These are phyloP conservation scores for Penaeus japonicus DNA, from an alignment of 1,140 invertebrate genomes.

Conservation along the genomic window DNA sequence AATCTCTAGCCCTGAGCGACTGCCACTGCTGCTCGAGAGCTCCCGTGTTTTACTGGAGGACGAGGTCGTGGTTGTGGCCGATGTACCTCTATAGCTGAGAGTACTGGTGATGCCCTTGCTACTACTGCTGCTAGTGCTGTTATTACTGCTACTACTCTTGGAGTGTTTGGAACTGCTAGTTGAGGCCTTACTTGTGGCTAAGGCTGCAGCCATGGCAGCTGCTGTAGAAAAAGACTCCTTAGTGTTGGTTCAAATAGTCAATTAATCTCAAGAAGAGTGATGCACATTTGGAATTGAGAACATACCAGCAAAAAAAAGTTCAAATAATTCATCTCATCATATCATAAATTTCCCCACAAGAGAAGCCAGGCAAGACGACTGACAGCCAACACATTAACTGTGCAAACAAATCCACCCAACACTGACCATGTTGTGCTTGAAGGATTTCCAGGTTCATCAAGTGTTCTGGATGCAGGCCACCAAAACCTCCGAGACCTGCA, in stretches of 20 bases:
- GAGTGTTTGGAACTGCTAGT: conserved; percentile 16
- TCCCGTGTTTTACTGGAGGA: conserved; percentile 34
- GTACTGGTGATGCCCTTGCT: conserved; percentile 45
- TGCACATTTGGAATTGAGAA: background rate
- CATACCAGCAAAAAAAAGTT: background rate
- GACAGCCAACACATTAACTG: background rate
- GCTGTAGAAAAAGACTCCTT: conserved; percentile 15
- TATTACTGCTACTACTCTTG: background rate
- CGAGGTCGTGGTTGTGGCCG: conserved; percentile 43
- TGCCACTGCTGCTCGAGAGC: conserved; percentile 24
- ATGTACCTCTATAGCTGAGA: conserved; percentile 36
- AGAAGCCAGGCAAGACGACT: background rate
- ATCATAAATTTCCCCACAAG: background rate
- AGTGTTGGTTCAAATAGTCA: background rate
- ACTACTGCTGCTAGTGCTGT: conserved; percentile 13
- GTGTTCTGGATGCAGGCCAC: conserved; percentile 56
- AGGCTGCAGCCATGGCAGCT: conserved; percentile 47
- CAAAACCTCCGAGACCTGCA: conserved; percentile 39
- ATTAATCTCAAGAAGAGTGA: background rate
- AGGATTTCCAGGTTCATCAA: conserved; percentile 58
- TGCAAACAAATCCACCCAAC: no score
- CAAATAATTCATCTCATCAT: no score
- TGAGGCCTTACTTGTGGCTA: conserved; percentile 33
- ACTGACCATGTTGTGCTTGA: conserved; percentile 58
- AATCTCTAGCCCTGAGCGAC: conserved; percentile 33